Percentiles rank a stretch among this genome's conserved stretches.
Evolutionary conservation across 2,113 vertebrate species (phyloP).

Genomic region (Bubo blakistoni): DNA sequence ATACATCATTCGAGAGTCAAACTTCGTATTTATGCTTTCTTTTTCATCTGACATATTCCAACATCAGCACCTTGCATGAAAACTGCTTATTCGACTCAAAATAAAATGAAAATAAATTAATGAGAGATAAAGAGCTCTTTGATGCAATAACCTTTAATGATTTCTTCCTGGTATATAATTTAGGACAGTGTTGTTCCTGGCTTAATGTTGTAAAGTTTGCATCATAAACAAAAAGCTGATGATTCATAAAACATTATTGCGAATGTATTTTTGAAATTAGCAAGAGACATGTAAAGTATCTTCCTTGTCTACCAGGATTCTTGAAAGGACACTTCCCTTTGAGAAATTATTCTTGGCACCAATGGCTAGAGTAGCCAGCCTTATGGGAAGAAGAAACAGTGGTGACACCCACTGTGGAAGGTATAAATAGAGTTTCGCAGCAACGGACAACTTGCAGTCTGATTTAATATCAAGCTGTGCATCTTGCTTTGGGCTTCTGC

Average conservation of each 20-base stretch:
- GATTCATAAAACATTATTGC: conserved; percentile 60
- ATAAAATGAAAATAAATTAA: conserved; percentile 64
- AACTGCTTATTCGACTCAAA: conserved; percentile 57
- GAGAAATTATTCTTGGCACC: conserved; percentile 66
- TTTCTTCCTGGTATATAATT: conserved; percentile 64
- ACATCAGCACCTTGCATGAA: conserved; percentile 34
- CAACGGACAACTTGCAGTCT: conserved; percentile 18
- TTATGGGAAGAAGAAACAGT: conserved; percentile 32
- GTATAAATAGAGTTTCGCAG: conserved; percentile 61
- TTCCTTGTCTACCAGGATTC: conserved; percentile 55
- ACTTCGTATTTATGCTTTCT: background rate
- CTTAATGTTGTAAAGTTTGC: conserved; percentile 56
- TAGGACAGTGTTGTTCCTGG: conserved; percentile 60
- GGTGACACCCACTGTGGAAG: conserved; percentile 61
- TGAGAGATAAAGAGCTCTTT: conserved; percentile 54
- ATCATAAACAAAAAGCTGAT: conserved; percentile 59
- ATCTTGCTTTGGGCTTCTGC: conserved; percentile 52
- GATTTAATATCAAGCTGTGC: conserved; percentile 46
- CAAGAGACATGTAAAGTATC: conserved; percentile 61
- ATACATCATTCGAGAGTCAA: conserved; percentile 3
- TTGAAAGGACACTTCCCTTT: conserved; percentile 69
- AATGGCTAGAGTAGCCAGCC: conserved; percentile 49
- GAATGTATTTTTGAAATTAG: conserved; percentile 64
- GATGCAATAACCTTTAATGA: conserved; percentile 66
- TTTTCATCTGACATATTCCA: conserved; percentile 39